phyloP scores from a whole-genome alignment of 1,140 invertebrate genomes.

The Wiebesia pumilae region DNA sequence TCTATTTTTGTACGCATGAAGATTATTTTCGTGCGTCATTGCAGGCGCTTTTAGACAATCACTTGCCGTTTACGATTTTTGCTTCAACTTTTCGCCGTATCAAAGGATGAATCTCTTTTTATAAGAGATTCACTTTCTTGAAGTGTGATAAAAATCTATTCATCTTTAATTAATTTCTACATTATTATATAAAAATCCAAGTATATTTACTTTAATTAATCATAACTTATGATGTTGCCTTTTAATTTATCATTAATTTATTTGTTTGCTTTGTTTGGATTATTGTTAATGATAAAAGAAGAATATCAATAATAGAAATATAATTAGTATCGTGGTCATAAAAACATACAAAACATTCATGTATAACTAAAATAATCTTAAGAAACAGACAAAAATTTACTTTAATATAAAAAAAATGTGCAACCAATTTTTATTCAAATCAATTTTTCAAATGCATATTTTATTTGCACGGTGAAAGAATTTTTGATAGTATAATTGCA shows the following conservation, averaged over 20 bases:
- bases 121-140: not conserved
- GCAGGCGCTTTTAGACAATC: constrained; percentile 8
- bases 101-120: not conserved
- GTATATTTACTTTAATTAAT: not conserved
- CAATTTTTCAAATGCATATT: too few species aligned
- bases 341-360: too few species aligned
- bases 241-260: too few species aligned
- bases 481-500: not conserved
- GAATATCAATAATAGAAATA: too few species aligned
- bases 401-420: too few species aligned
- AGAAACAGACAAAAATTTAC: too few species aligned
- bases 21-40: constrained; percentile 43
- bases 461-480: too few species aligned
- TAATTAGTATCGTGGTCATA: too few species aligned
- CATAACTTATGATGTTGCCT: not conserved
- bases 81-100: constrained; percentile 9
- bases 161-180: not conserved
- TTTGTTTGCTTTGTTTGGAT: too few species aligned
- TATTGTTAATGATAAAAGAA: too few species aligned
- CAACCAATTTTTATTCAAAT: too few species aligned
- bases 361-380: too few species aligned
- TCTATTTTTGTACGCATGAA: constrained; percentile 25
- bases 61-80: constrained; percentile 36
- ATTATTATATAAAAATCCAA: not conserved
- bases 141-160: not conserved